Percentiles rank a stretch among this genome's conserved stretches.
Conservation (phyloP, 2,113 vertebrate genomes). For the Brevimyrus niger region DNA sequence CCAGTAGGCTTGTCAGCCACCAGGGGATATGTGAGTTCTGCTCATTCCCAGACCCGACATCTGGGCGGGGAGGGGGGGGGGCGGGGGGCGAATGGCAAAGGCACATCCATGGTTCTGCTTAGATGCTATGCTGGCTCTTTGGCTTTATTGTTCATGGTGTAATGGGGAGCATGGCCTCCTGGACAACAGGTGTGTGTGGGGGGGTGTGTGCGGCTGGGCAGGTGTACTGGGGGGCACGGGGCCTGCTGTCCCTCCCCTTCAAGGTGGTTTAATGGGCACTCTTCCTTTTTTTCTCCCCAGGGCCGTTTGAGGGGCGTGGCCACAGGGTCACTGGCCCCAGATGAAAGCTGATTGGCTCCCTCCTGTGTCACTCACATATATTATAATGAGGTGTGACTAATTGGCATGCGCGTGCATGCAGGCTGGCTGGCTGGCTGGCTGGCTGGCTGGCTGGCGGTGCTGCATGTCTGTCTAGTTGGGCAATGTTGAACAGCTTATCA, state of each 20-base stretch:
- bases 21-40: constrained; percentile 31
- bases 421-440: too few species aligned
- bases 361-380: neutral
- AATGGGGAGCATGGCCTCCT: neutral
- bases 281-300: neutral
- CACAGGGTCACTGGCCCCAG: neutral
- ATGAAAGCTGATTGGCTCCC: neutral
- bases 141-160: neutral
- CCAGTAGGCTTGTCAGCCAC: constrained; percentile 29
- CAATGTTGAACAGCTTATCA: neutral
- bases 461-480: neutral
- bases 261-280: neutral
- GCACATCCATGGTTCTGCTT: neutral
- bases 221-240: neutral
- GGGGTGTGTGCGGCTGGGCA: neutral
- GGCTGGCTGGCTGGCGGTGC: neutral
- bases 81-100: neutral
- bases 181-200: neutral
- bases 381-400: neutral
- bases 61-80: constrained; percentile 34
- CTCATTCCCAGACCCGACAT: constrained; percentile 39
- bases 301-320: neutral
- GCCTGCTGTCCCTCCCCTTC: neutral
- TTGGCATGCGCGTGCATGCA: neutral
- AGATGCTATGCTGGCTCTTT: neutral